phyloP scores from a whole-genome alignment of 1,140 invertebrate species.

The Drosophila tani region DNA sequence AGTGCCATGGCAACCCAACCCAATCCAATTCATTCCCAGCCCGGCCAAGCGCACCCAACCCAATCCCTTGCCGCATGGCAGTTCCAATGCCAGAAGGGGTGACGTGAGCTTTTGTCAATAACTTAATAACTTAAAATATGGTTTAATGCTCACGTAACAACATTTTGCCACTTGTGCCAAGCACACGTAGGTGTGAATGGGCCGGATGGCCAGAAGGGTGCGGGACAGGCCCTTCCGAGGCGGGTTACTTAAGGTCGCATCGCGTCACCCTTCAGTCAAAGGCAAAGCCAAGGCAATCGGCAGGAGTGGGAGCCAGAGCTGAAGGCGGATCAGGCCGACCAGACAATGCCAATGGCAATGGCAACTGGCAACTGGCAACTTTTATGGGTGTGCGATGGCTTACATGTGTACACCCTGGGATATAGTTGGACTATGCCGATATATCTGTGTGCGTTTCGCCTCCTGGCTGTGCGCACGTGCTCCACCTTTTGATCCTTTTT shows the following conservation, averaged over 20 bases:
- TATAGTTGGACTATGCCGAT: constrained; percentile 21
- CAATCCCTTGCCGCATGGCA: neutral
- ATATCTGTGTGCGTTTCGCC: constrained; percentile 38
- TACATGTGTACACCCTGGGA: constrained; percentile 48
- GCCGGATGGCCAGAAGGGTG: constrained; percentile 6
- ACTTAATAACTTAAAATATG: constrained; percentile 84
- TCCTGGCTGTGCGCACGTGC: constrained; percentile 62
- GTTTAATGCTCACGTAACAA: constrained; percentile 83
- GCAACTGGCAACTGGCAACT: constrained; percentile 49
- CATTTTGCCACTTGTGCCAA: constrained; percentile 80
- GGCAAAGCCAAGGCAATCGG: constrained; percentile 53
- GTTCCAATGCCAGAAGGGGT: constrained; percentile 53
- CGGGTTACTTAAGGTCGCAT: constrained; percentile 47
- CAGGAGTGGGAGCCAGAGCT: constrained; percentile 1
- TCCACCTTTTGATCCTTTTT: constrained; percentile 74
- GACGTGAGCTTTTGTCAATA: constrained; percentile 82
- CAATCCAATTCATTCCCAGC: constrained; percentile 4
- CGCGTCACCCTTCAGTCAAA: constrained; percentile 18
- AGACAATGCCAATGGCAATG: constrained; percentile 54
- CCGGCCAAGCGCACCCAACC: constrained; percentile 25
- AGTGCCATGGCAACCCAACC: constrained; percentile 18
- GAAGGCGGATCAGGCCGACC: constrained; percentile 13
- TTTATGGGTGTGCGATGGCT: constrained; percentile 52
- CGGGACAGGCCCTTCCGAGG: constrained; percentile 1
- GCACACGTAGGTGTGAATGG: constrained; percentile 68